A percentile compares a stretch with the other conserved stretches of the same genome.
phyloP scores from a whole-genome alignment of 2,797 vertebrate species.

The Tachyglossus aculeatus region DNA sequence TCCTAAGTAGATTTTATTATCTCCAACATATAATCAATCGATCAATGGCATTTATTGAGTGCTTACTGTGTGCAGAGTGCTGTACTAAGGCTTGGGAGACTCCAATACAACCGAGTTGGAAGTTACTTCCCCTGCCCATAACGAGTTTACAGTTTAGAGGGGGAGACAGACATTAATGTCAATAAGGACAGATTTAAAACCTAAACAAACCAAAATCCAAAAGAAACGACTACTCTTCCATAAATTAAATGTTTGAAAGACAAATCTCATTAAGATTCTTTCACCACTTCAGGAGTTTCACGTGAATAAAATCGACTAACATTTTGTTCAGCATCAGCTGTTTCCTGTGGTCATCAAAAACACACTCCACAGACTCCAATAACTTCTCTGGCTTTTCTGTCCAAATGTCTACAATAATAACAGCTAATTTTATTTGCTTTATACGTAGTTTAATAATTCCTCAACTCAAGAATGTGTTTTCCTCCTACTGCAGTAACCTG shows the following conservation, averaged over 20 bases:
- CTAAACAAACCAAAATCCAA: slow-evolving; percentile 56
- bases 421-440: slow-evolving; percentile 22
- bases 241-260: slow-evolving; percentile 17
- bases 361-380: slow-evolving; percentile 12
- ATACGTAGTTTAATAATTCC: slow-evolving; percentile 7
- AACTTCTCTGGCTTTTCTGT: slow-evolving; percentile 33
- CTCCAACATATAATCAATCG: no score
- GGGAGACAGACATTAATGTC: no score
- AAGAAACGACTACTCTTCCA: slow-evolving; percentile 28
- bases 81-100: no score
- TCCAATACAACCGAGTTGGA: no score
- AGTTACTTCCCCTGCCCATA: no score
- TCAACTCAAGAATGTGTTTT: neutral
- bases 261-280: slow-evolving; percentile 12
- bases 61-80: no score
- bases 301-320: slow-evolving; percentile 24
- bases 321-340: slow-evolving; percentile 22
- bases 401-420: slow-evolving; percentile 26
- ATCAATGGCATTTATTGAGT: no score
- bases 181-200: slow-evolving; percentile 24
- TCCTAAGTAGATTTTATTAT: no score
- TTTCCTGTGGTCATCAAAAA: slow-evolving; percentile 17
- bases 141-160: no score
- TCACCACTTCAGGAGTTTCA: slow-evolving; percentile 1
- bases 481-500: slow-evolving; percentile 19